phyloP scores from a whole-genome alignment of 1,140 invertebrate species.

The Microplitis demolitor region DNA sequence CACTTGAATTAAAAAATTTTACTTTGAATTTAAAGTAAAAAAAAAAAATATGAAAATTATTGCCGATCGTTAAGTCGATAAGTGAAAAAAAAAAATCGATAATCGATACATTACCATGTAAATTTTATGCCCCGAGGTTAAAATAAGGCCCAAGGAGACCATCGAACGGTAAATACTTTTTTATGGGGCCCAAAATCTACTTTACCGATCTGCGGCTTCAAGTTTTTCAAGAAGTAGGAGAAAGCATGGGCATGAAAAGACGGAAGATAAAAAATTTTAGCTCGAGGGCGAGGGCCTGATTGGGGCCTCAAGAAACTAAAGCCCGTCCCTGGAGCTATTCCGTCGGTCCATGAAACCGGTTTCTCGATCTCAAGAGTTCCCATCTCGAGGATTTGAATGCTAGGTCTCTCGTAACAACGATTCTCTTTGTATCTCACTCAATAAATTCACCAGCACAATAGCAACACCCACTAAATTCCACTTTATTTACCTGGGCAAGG shows the following conservation, averaged over 20 bases:
- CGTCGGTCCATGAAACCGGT: constrained; percentile 16
- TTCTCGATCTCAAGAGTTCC: background rate
- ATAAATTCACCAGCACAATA: background rate
- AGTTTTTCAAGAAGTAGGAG: background rate
- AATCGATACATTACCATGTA: constrained; percentile 9
- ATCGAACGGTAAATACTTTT: background rate
- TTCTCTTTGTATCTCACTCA: background rate
- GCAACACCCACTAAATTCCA: background rate
- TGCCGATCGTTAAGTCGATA: background rate
- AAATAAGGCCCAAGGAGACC: background rate
- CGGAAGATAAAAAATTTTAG: no score
- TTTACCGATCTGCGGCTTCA: constrained; percentile 17
- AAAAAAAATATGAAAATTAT: no score
- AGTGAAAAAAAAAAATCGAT: background rate
- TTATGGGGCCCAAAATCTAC: background rate
- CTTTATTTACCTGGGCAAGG: no score
- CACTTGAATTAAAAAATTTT: no score
- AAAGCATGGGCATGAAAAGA: no score
- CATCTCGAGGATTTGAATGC: constrained; percentile 24
- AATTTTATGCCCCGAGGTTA: no score
- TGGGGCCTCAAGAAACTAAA: background rate
- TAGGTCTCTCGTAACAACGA: background rate
- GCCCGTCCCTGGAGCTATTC: constrained; percentile 2
- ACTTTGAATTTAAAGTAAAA: no score
- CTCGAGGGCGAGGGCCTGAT: no score